phyloP scores from a whole-genome alignment of 2,888 invertebrate genomes.

The Empis stercorea region DNA sequence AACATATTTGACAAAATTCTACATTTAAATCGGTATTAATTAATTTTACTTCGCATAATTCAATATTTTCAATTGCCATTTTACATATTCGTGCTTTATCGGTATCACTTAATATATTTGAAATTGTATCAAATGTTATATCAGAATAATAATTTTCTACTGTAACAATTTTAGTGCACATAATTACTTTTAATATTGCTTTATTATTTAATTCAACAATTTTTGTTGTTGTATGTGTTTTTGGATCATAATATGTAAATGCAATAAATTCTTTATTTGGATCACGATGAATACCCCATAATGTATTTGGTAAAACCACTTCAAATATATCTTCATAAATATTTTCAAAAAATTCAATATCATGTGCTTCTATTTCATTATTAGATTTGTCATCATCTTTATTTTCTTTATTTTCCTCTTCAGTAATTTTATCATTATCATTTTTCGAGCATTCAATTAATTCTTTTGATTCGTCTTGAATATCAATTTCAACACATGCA shows the following conservation, averaged over 20 bases:
- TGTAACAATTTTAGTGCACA: background rate
- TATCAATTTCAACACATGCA: background rate
- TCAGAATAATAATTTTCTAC: background rate
- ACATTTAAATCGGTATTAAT: background rate
- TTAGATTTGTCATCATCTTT: background rate
- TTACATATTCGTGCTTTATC: conserved; percentile 3
- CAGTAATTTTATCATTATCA: background rate
- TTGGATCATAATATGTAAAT: conserved; percentile 10
- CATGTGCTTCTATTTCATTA: background rate
- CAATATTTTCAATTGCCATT: background rate
- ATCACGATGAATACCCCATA: conserved; percentile 14
- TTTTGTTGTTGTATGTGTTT: conserved; percentile 5
- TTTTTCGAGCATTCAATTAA: background rate
- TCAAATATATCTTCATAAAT: conserved; percentile 14
- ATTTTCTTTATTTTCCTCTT: background rate
- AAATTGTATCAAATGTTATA: background rate
- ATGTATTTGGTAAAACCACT: conserved; percentile 10
- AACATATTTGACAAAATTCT: no score
- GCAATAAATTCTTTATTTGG: conserved; percentile 10
- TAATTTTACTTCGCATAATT: background rate
- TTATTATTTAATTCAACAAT: conserved; percentile 3
- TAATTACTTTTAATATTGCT: background rate
- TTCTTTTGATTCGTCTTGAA: background rate
- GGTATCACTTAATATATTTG: conserved; percentile 2
- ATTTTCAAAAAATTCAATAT: conserved; percentile 4